Evolutionary conservation across 2,113 vertebrate genomes (phyloP).

Genomic region (Otocyon megalotis): DNA sequence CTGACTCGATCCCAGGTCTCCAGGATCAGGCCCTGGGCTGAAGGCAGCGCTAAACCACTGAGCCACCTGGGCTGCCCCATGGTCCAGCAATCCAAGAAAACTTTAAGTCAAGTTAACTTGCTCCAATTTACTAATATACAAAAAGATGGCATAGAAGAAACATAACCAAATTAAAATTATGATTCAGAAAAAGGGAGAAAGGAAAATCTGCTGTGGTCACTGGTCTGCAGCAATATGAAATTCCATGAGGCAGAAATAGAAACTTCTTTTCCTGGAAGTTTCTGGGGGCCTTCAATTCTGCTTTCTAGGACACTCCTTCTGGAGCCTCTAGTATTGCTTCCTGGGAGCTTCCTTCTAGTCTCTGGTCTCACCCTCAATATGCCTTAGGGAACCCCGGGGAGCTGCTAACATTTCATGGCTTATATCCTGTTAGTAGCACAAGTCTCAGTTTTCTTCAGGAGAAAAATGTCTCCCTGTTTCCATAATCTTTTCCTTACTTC

Average conservation of each 20-base stretch:
- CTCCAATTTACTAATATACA: not conserved
- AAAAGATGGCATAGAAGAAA: not conserved
- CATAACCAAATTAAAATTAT: not conserved
- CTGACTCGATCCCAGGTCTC: too few species aligned
- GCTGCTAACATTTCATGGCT: not conserved
- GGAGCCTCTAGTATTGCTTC: not conserved
- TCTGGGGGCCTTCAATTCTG: not conserved
- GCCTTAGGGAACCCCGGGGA: not conserved
- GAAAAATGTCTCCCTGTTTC: not conserved
- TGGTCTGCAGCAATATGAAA: not conserved
- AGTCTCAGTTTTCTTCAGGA: not conserved
- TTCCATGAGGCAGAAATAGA: not conserved
- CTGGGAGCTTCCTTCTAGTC: not conserved
- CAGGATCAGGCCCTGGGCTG: too few species aligned
- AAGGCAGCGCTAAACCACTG: too few species aligned
- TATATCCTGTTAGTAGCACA: not conserved
- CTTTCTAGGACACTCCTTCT: not conserved
- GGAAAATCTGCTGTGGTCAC: not conserved
- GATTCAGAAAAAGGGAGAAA: not conserved
- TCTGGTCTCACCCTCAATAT: not conserved
- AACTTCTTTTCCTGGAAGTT: not conserved
- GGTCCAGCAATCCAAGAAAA: not conserved
- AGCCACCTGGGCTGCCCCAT: too few species aligned
- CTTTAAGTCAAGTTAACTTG: not conserved
- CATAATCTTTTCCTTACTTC: not conserved